A percentile compares a stretch with the other conserved stretches of the same genome.
Evolutionary conservation across 2,797 vertebrate genomes (phyloP).

Genomic region (Sorex maritimensis): DNA sequence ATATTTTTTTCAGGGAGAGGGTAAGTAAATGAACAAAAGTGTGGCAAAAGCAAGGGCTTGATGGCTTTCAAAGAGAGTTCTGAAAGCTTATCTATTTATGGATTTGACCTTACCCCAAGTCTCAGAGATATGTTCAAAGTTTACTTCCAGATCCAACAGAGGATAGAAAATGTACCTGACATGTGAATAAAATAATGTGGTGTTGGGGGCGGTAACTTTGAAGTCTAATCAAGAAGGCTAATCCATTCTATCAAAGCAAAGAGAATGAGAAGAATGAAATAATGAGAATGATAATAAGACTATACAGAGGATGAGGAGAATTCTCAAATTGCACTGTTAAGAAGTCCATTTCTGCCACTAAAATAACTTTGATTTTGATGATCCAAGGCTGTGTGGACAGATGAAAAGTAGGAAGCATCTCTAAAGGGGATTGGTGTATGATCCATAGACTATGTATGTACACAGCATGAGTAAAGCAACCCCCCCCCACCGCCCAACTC

Average conservation of each 20-base stretch:
- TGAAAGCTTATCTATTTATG: neutral
- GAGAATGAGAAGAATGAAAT: neutral
- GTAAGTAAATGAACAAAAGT: neutral
- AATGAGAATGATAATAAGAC: neutral
- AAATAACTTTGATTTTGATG: slow-evolving; percentile 42
- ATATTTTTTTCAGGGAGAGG: neutral
- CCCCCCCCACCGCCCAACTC: no score
- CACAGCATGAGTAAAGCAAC: neutral
- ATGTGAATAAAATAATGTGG: neutral
- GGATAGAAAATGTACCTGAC: neutral
- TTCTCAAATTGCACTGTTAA: neutral
- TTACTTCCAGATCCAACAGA: neutral
- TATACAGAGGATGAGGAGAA: neutral
- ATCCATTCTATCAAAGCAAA: neutral
- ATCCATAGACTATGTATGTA: neutral
- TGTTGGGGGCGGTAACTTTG: slow-evolving; percentile 10
- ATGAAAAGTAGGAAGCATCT: neutral
- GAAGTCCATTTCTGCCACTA: neutral
- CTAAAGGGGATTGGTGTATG: neutral
- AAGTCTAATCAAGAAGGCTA: slow-evolving; percentile 21
- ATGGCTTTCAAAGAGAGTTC: neutral
- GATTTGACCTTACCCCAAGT: neutral
- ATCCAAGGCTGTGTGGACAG: neutral
- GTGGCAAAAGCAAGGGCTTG: neutral
- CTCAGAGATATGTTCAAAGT: slow-evolving; percentile 2